Conservation (phyloP, 2,888 invertebrate species). For the Drosophila mulleri region DNA sequence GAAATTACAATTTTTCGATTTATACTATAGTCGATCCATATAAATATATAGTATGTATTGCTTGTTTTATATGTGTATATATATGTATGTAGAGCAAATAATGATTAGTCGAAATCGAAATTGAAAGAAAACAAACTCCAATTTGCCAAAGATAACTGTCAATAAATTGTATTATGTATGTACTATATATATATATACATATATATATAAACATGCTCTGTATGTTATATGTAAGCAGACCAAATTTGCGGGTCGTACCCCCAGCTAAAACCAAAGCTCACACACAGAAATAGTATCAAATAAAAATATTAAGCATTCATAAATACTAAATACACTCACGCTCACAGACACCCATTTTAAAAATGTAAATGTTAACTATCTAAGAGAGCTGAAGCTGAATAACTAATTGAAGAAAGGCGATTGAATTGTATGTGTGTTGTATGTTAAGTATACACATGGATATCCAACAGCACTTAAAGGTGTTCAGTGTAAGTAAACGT, state of each 20-base stretch:
- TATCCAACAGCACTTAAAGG: constrained; percentile 51
- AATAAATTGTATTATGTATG: constrained; percentile 57
- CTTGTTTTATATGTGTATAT: constrained; percentile 23
- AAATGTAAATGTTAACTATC: constrained; percentile 31
- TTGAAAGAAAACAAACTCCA: constrained; percentile 45
- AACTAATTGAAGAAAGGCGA: constrained; percentile 11
- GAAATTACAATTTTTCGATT: background rate
- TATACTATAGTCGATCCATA: constrained; percentile 15
- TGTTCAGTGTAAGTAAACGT: constrained; percentile 39
- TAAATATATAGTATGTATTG: constrained; percentile 15
- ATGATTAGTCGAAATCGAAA: constrained; percentile 37
- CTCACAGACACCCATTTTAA: constrained; percentile 16
- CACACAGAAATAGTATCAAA: constrained; percentile 7
- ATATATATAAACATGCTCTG: constrained; percentile 7
- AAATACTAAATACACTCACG: constrained; percentile 12
- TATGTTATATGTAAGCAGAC: constrained; percentile 32
- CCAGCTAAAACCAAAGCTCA: constrained; percentile 19
- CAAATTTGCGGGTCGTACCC: constrained; percentile 23
- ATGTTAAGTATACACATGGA: constrained; percentile 46
- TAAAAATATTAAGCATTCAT: constrained; percentile 14
- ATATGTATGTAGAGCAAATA: background rate
- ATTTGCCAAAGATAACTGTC: constrained; percentile 73
- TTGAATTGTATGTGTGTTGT: constrained; percentile 27
- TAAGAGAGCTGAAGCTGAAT: constrained; percentile 5
- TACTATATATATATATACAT: background rate